Evolutionary conservation across 1,140 invertebrate species (phyloP), one percentile per base, ranked within the genome.

Genomic region (Diorhabda sublineata): DNA sequence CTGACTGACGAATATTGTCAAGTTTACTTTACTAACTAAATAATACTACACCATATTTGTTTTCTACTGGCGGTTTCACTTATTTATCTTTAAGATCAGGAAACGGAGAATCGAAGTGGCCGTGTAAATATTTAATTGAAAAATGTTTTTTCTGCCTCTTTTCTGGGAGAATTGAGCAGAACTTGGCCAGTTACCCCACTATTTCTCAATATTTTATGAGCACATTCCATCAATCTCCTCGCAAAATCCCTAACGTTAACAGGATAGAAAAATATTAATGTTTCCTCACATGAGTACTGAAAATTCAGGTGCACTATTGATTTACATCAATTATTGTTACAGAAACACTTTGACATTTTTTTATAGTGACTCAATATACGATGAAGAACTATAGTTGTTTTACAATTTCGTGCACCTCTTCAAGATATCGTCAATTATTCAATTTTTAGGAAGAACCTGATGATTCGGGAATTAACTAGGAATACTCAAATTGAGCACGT

Each of bases 51-150:
- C 26, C 47, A n/a, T n/a, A 52, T 52, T 52, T 52, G 6, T n/a
- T 52, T 52, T 52, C 47, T 6, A 52, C 47, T 52, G n/a, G 47
- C n/a, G 47, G 47, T 52, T 52, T 52, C n/a, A 52, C 6, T 8
- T 52, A 52, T 52, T 52, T 52, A 52, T 52, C 47, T n/a, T n/a
- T n/a, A 52, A 52, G 47, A 8, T 52, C n/a, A n/a, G n/a, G n/a
- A 52, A 52, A 4, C 47, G 47, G n/a, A n/a, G 47, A 52, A 52
- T 52, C 47, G 47, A 52, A 52, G 47, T 52, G 47, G 47, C 47
- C 47, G 47, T 52, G n/a, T 52, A 52, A 52, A 52, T 52, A 52
- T 52, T 52, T 52, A 52, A 52, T 52, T 52, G 47, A 52, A 52
- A 52, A 52, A 52, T 52, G 47, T 6, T 52, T 52, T 52, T 52